Evolutionary conservation across 2,888 invertebrate genomes (phyloP).

Genomic region (Drosophila birchii): DNA sequence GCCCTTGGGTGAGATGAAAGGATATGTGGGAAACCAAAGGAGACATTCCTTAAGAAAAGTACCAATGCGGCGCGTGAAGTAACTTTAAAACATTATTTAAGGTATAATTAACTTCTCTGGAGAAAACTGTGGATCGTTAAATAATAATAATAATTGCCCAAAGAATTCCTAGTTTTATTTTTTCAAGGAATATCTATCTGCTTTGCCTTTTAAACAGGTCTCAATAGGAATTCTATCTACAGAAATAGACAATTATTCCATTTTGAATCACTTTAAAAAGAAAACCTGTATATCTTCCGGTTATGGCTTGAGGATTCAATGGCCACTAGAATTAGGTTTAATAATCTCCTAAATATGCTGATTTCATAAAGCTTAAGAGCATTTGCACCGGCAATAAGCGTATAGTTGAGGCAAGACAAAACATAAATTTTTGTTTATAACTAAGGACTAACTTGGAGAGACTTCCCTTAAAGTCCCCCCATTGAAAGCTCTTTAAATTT

Average conservation of each 20-base stretch:
- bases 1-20: conserved; percentile 17
- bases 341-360: background rate
- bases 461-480: background rate
- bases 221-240: background rate
- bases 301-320: background rate
- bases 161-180: background rate
- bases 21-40: background rate
- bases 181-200: background rate
- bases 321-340: background rate
- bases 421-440: background rate
- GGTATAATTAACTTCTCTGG: background rate
- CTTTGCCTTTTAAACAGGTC: background rate
- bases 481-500: conserved; percentile 39
- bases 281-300: background rate
- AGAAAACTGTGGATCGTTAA: background rate
- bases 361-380: background rate
- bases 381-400: background rate
- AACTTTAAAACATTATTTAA: background rate
- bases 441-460: background rate
- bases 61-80: background rate
- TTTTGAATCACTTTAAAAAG: no score
- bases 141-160: background rate
- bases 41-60: background rate
- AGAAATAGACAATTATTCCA: no score
- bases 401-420: background rate